Evolutionary conservation across 2,797 vertebrate species (phyloP), one percentile per base, ranked within the genome.

Genomic region (Syngnathus acus): DNA sequence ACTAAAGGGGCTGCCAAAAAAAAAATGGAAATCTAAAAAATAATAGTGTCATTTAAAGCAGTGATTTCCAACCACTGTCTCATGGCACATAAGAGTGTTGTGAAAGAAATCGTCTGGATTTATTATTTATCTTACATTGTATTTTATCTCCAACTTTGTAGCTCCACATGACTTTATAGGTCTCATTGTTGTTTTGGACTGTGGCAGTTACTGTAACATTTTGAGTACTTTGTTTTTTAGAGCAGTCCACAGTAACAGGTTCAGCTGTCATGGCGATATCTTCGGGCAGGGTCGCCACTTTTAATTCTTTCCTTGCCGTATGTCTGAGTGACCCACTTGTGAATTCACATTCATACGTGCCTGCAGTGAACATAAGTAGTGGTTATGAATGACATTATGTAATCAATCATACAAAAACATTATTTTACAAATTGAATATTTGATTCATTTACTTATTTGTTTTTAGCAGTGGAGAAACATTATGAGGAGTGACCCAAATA

Each of bases 291-390:
- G 80, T 60, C 0, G 78, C 80, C 14, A 92, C 86, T 0, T 0
- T 4, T 14, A 92, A 2, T 0, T 19, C 0, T 32, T 67, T 1
- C 4, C 1, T 71, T 65, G 85, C 89, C 23, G 47, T 72, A 66
- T 92, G 85, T 1, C 68, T 73, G 51, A 92, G 19, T 16, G 80
- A 73, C 0, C 85, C 87, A 0, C 0, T 58, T 0, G 42, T 82
- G 70, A 92, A 89, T 13, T 78, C 76, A 68, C 91, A 92, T 70
- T 77, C 77, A 6, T 89, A 92, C 0, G 0, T 69, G 43, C 91
- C 91, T 92, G 73, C 39, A 62, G 71, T n/a, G n/a, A 51, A 51
- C 19, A n/a, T 8, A 51, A 8, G n/a, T 21, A 53, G 3, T 53
- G 1, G 6, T 53, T 21, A 11, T 21, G 21, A 3, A 9, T 8